Evolutionary conservation across 2,888 invertebrate genomes (phyloP), one percentile per base, ranked within the genome.

Genomic region (Hirtodrosophila histrioides): DNA sequence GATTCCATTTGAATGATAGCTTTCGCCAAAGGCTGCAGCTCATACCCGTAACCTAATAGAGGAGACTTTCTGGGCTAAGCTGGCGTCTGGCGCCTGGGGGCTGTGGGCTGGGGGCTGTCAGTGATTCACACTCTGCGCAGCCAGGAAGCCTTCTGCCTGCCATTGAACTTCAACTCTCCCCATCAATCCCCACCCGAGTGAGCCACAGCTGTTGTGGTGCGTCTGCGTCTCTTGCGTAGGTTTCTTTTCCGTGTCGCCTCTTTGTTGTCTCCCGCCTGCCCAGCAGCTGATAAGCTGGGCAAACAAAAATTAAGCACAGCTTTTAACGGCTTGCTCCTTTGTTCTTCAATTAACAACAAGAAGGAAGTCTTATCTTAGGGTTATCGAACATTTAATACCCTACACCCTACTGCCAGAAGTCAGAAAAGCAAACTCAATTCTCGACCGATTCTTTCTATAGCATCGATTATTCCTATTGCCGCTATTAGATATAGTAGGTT

Each of bases 91-190:
- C 17, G 17, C 17, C 17, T 17, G 17, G 1, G 1, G 17, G 1
- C 2, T 17, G 17, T 17, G 1, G 17, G 1, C 17, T 17, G 17
- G 37, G 37, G 48, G 9, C 55, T 41, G 12, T 24, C 24, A 50
- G 43, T 73, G 73, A 69, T 46, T 69, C 73, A 64, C 27, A 27
- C 5, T 37, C 31, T n/a, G 43, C 10, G 12, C n/a, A 36, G 17
- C 0, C 51, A 12, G 39, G 4, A 11, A 48, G 36, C 23, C 43
- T 64, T 62, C 41, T 51, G 51, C 41, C 57, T 72, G 70, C 48
- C 67, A 57, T 74, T 75, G 75, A 74, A 70, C 63, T 67, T 75
- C 37, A 60, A 57, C 48, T 49, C 57, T 33, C 27, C 27, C 6
- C 27, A 36, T 64, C 63, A 48, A 63, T 50, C 23, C 49, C n/a